Percentiles rank a stretch among this genome's conserved stretches.
phyloP scores from a whole-genome alignment of 92 coral and sea anemone genomes.

The Palythoa grandiflora region DNA sequence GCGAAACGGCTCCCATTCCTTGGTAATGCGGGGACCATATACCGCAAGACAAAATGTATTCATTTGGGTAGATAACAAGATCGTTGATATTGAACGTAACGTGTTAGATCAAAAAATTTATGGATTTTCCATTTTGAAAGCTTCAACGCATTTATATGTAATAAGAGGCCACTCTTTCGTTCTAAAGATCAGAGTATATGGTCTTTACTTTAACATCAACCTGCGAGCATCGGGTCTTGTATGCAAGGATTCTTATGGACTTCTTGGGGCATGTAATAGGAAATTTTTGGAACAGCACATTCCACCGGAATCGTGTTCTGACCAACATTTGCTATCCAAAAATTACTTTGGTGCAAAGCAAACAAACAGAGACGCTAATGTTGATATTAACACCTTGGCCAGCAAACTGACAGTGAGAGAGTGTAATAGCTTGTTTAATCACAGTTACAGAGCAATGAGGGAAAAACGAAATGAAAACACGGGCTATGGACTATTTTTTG shows the following conservation, averaged over 20 bases:
- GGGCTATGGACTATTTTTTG: slow-evolving; percentile 66
- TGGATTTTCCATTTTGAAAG: slow-evolving; percentile 62
- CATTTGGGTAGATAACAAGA: slow-evolving; percentile 54
- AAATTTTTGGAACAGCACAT: slow-evolving; percentile 52
- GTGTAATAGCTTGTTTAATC: slow-evolving; percentile 60
- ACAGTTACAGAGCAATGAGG: slow-evolving; percentile 37
- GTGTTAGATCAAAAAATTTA: slow-evolving; percentile 33
- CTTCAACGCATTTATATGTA: slow-evolving; percentile 54
- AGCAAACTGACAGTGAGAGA: slow-evolving; percentile 48
- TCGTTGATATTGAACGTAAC: slow-evolving; percentile 40
- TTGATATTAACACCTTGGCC: slow-evolving; percentile 30
- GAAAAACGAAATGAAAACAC: slow-evolving; percentile 64
- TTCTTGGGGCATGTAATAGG: slow-evolving; percentile 69
- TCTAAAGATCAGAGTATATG: slow-evolving; percentile 65
- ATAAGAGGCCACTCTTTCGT: slow-evolving; percentile 41
- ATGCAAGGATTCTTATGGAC: slow-evolving; percentile 68
- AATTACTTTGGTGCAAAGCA: neutral
- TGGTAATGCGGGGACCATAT: slow-evolving; percentile 65
- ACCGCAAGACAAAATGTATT: slow-evolving; percentile 36
- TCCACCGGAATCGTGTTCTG: slow-evolving; percentile 31
- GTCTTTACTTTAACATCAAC: slow-evolving; percentile 60
- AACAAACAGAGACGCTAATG: neutral
- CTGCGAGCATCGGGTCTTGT: slow-evolving; percentile 46
- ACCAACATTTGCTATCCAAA: neutral
- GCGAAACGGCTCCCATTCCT: slow-evolving; percentile 46